A percentile compares a stretch with the other conserved stretches of the same genome.
Conservation (phyloP, 2,888 invertebrate species). For the Harmothoe impar region DNA sequence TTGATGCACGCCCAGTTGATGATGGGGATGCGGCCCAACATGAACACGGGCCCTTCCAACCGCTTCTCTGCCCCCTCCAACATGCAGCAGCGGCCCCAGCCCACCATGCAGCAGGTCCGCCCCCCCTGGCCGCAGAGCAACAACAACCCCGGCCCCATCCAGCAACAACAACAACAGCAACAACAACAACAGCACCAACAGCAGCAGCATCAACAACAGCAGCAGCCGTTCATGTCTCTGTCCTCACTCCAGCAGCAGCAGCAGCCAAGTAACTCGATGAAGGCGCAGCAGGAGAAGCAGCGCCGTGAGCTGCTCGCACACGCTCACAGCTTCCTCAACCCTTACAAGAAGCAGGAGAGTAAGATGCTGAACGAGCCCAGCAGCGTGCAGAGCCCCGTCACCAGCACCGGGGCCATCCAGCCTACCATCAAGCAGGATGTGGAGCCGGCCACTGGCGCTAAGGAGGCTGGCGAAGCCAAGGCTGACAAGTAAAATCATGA, state of each 20-base stretch:
- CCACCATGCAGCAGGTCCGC: background rate
- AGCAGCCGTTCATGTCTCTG: conserved; percentile 72
- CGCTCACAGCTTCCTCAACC: conserved; percentile 80
- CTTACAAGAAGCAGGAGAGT: conserved; percentile 45
- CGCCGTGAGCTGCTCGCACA: conserved; percentile 79
- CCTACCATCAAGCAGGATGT: conserved; percentile 5
- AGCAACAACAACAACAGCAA: conserved; percentile 73
- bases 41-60: conserved; percentile 26
- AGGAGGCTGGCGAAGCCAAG: background rate
- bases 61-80: conserved; percentile 36
- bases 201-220: conserved; percentile 73
- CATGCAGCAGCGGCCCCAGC: conserved; percentile 41
- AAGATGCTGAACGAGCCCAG: background rate
- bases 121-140: conserved; percentile 44
- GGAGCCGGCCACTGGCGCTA: background rate
- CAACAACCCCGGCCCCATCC: conserved; percentile 59
- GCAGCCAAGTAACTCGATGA: conserved; percentile 63
- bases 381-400: background rate
- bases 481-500: background rate
- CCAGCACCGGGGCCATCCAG: background rate
- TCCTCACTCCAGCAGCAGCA: background rate
- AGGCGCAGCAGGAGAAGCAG: conserved; percentile 78
- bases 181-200: conserved; percentile 79
- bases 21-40: conserved; percentile 72
- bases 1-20: conserved; percentile 77